phyloP scores from a whole-genome alignment of 2,797 vertebrate species.

The Pangasius sanitwongsei region DNA sequence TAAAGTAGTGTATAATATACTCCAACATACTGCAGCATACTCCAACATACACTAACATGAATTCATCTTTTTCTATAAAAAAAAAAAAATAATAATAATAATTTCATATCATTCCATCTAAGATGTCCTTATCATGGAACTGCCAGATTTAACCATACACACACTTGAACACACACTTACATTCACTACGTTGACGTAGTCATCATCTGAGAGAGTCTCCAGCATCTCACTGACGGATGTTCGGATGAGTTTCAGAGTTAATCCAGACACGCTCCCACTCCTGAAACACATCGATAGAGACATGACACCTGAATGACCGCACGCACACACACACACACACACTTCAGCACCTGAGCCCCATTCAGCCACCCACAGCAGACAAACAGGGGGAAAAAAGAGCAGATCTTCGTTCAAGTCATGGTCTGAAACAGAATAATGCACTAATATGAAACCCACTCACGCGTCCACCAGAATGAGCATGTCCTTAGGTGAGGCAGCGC shows the following conservation, averaged over 20 bases:
- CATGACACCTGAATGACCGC: constrained; percentile 9
- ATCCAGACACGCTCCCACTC: constrained; percentile 94
- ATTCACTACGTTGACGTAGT: constrained; percentile 97
- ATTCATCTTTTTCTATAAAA: not conserved
- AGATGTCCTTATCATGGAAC: not conserved
- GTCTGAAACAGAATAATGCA: constrained; percentile 28
- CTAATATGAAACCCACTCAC: constrained; percentile 79
- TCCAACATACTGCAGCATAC: not conserved
- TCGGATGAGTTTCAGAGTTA: constrained; percentile 94
- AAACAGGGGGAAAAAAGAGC: not conserved
- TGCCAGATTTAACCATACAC: not conserved
- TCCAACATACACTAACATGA: not conserved
- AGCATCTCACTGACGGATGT: constrained; percentile 97
- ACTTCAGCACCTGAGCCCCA: constrained; percentile 27
- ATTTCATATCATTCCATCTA: not conserved
- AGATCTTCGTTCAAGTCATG: not conserved
- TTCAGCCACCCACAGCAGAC: not conserved
- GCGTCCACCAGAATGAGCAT: constrained; percentile 99
- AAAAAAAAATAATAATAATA: not conserved
- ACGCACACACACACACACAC: not conserved
- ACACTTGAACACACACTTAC: constrained; percentile 78
- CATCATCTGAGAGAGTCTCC: constrained; percentile 95
- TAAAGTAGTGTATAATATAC: not conserved
- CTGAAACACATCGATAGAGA: constrained; percentile 65
- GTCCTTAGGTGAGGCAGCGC: constrained; percentile 97